phyloP scores from a whole-genome alignment of 2,797 vertebrate genomes.

The Delichon dasypus region DNA sequence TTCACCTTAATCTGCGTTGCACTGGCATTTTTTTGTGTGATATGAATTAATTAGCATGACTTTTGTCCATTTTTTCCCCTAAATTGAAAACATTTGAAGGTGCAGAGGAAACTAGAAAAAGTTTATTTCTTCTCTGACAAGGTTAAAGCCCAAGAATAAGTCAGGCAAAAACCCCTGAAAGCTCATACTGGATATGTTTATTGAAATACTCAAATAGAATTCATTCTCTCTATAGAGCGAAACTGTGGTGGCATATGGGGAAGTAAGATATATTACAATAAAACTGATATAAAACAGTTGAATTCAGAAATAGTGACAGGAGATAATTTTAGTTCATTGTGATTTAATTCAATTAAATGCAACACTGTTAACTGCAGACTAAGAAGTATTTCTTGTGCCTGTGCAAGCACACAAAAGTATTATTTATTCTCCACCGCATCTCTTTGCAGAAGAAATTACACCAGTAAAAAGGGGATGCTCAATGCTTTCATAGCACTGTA shows the following conservation, averaged over 20 bases:
- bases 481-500: not conserved
- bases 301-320: slow-evolving; percentile 55
- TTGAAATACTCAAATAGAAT: slow-evolving; percentile 73
- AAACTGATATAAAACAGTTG: slow-evolving; percentile 69
- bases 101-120: not conserved
- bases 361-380: slow-evolving; percentile 40
- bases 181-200: slow-evolving; percentile 46
- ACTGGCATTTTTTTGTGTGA: slow-evolving; percentile 32
- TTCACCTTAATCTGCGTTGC: slow-evolving; percentile 40
- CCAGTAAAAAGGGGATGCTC: not conserved
- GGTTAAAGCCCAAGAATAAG: slow-evolving; percentile 53
- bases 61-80: slow-evolving; percentile 52
- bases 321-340: slow-evolving; percentile 67
- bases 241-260: slow-evolving; percentile 62
- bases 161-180: slow-evolving; percentile 24
- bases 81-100: slow-evolving; percentile 36
- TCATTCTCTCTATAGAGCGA: slow-evolving; percentile 52
- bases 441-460: not conserved
- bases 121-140: slow-evolving; percentile 62
- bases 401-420: not conserved
- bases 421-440: slow-evolving; percentile 37
- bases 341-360: slow-evolving; percentile 72
- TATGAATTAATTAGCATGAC: slow-evolving; percentile 36
- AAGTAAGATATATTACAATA: slow-evolving; percentile 69
- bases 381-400: slow-evolving; percentile 38